Percentiles rank a stretch among this genome's conserved stretches.
phyloP scores from a whole-genome alignment of 2,113 vertebrate species.

The Erpornis zantholeuca region DNA sequence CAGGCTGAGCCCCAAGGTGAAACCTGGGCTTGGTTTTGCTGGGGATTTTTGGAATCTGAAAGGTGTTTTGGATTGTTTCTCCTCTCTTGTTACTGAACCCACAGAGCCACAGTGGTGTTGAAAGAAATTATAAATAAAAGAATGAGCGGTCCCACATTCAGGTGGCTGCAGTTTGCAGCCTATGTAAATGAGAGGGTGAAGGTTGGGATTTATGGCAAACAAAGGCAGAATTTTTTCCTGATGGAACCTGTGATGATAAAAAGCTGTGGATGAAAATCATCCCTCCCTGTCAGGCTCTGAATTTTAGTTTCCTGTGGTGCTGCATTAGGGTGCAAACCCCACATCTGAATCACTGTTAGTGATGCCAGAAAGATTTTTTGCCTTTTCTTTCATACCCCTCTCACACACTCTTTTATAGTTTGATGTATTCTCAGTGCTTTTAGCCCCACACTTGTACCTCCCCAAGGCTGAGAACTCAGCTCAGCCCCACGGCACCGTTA shows the following conservation, averaged over 20 bases:
- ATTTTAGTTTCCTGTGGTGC: not conserved
- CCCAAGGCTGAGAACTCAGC: too few species aligned
- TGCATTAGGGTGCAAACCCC: not conserved
- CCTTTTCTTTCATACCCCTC: too few species aligned
- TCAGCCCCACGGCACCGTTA: too few species aligned
- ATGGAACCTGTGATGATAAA: not conserved
- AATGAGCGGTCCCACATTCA: rapidly evolving
- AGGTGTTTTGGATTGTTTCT: not conserved
- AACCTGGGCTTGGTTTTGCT: not conserved
- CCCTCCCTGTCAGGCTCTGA: not conserved
- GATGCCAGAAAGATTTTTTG: too few species aligned
- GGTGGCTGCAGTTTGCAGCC: not conserved
- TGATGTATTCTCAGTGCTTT: too few species aligned
- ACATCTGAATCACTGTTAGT: not conserved
- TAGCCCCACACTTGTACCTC: too few species aligned
- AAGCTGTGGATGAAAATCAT: not conserved
- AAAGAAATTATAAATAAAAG: not conserved
- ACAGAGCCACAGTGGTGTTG: rapidly evolving
- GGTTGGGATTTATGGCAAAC: not conserved
- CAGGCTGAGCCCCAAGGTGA: not conserved
- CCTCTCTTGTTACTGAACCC: rapidly evolving
- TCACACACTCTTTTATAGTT: too few species aligned
- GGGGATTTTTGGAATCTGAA: too few species aligned
- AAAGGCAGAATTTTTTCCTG: not conserved
- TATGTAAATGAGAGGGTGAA: rapidly evolving